These are phyloP conservation scores for Bruchidius siliquastri DNA, from an alignment of 2,888 invertebrate genomes.

Conservation along the genomic window DNA sequence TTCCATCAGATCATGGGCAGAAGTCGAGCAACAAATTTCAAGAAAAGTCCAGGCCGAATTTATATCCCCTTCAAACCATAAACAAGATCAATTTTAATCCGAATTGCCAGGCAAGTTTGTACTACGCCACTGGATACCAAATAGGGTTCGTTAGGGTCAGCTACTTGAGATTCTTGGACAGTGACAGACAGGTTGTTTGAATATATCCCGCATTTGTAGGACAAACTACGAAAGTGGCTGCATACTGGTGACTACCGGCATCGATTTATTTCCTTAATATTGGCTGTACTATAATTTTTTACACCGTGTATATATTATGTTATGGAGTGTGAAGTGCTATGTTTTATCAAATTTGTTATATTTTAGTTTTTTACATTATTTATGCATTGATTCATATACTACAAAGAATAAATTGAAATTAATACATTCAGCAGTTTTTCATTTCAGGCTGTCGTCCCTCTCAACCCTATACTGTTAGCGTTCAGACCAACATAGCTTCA, in stretches of 20 bases:
- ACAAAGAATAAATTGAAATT: neutral
- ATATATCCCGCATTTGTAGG: neutral
- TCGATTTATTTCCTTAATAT: no score
- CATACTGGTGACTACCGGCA: no score
- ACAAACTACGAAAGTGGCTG: no score
- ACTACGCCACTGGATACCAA: conserved; percentile 48
- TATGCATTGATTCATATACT: neutral
- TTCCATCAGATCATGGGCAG: conserved; percentile 14
- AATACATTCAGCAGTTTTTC: neutral
- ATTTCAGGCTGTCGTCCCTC: no score
- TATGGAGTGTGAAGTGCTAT: neutral
- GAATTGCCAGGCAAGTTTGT: conserved; percentile 44
- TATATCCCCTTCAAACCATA: conserved; percentile 38
- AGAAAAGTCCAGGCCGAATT: conserved; percentile 25
- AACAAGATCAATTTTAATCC: conserved; percentile 48
- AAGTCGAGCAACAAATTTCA: conserved; percentile 4
- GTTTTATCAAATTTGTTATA: neutral
- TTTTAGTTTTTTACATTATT: neutral
- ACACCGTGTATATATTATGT: neutral
- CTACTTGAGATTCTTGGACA: conserved; percentile 34
- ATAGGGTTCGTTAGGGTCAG: conserved; percentile 47
- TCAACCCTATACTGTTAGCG: no score
- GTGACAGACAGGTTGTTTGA: conserved; percentile 24
- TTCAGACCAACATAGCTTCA: no score
- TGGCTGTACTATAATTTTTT: neutral